These are phyloP conservation scores for Glareola pratincola DNA, from an alignment of 2,113 vertebrate species.

Conservation along the genomic window DNA sequence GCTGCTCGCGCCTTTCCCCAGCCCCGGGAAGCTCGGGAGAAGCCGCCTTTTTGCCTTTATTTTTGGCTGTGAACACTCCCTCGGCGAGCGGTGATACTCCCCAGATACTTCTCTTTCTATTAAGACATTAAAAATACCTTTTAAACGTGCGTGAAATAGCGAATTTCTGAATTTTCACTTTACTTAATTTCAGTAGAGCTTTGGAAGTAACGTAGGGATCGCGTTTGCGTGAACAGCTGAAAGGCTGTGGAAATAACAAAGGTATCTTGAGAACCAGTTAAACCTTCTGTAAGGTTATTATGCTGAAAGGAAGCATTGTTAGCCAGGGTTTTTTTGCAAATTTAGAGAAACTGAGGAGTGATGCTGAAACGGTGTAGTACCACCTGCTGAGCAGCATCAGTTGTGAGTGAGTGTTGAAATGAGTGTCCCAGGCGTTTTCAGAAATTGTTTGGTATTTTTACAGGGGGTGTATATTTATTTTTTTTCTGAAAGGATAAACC, in stretches of 20 bases:
- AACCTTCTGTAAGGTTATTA: constrained; percentile 11
- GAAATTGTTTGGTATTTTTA: constrained; percentile 16
- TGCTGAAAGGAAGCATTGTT: constrained; percentile 16
- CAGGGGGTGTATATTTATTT: not conserved
- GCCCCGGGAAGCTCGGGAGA: too few relatives aligned
- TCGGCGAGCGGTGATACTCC: not conserved
- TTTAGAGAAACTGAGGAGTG: not conserved
- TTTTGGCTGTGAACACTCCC: too few relatives aligned
- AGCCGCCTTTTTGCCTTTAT: too few relatives aligned
- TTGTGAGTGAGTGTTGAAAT: not conserved
- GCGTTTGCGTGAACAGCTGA: not conserved
- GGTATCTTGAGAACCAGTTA: constrained; percentile 49
- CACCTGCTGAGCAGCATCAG: constrained; percentile 22
- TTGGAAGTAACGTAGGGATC: not conserved
- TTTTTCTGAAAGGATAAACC: not conserved
- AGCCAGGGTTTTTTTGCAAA: not conserved
- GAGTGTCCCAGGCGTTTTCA: not conserved
- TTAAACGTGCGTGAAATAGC: not conserved
- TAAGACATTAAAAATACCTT: not conserved
- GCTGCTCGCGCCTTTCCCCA: too few relatives aligned
- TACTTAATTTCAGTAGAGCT: constrained; percentile 4
- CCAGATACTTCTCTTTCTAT: not conserved
- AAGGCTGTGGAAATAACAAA: constrained; percentile 26
- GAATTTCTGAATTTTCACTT: constrained; percentile 28
- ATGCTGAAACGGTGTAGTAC: not conserved